These are phyloP conservation scores for Alcedo quadribrachys DNA, from an alignment of 2,797 vertebrate species.

Conservation along the genomic window DNA sequence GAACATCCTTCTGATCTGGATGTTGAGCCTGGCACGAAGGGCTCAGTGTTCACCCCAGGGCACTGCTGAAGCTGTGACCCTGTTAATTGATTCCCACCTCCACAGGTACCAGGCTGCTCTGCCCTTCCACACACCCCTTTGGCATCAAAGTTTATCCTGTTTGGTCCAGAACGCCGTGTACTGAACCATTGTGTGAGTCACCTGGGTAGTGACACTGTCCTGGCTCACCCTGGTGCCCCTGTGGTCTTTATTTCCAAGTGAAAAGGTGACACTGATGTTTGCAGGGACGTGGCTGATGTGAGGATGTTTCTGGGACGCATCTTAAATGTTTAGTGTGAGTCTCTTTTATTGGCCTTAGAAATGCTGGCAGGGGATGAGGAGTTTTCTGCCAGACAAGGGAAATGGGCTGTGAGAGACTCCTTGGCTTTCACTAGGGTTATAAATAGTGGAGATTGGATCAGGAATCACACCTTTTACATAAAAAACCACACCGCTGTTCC, in stretches of 20 bases:
- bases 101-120: not conserved
- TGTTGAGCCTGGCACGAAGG: not conserved
- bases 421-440: not conserved
- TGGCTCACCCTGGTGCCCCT: not conserved
- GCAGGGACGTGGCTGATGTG: not conserved
- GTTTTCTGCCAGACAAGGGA: not conserved
- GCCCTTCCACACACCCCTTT: rapidly evolving
- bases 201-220: not conserved
- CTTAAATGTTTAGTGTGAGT: not conserved
- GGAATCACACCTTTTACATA: not conserved
- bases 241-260: not conserved
- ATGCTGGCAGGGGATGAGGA: not conserved
- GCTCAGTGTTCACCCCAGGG: rapidly evolving
- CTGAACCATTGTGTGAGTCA: rapidly evolving
- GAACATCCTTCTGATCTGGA: not conserved
- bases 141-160: not conserved
- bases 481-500: not conserved
- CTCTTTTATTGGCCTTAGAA: not conserved
- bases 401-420: not conserved
- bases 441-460: not conserved
- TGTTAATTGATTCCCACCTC: not conserved
- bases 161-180: not conserved
- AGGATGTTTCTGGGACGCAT: not conserved
- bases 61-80: not conserved
- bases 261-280: not conserved